Conservation (phyloP, 1,140 invertebrate genomes). For the Diorhabda elongata region DNA sequence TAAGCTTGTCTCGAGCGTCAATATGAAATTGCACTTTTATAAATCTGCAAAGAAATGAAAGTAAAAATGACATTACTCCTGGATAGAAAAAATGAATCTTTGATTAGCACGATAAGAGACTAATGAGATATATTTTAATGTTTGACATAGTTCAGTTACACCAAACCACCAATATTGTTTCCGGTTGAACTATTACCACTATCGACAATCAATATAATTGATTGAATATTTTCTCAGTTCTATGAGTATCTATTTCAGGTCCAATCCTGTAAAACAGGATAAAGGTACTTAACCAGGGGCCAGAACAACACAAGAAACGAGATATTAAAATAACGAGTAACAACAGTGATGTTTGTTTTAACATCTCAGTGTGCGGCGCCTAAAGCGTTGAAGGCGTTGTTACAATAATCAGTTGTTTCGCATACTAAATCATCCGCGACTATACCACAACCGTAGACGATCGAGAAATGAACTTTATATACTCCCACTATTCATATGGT, state of each 20-base stretch:
- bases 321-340: conserved; percentile 47
- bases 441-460: not conserved
- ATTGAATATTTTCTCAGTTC: too few species aligned
- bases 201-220: too few species aligned
- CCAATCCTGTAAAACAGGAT: conserved; percentile 22
- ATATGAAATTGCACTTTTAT: too few species aligned
- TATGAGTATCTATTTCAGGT: not conserved
- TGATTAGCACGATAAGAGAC: too few species aligned
- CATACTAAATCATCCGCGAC: conserved; percentile 39
- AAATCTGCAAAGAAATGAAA: too few species aligned
- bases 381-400: conserved; percentile 45
- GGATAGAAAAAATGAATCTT: too few species aligned
- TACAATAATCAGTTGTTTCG: conserved; percentile 45
- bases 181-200: too few species aligned
- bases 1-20: too few species aligned
- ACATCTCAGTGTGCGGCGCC: conserved; percentile 40
- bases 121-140: too few species aligned
- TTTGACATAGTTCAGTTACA: too few species aligned
- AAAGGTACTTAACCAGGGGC: conserved; percentile 32
- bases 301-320: conserved; percentile 39
- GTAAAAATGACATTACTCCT: too few species aligned
- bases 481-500: conserved; percentile 7
- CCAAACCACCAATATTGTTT: too few species aligned
- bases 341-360: conserved; percentile 48
- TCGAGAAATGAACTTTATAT: conserved; percentile 9